Base-by-base conservation (phyloP, 2,113 vertebrate genomes). In the Elephas maximus region DNA sequence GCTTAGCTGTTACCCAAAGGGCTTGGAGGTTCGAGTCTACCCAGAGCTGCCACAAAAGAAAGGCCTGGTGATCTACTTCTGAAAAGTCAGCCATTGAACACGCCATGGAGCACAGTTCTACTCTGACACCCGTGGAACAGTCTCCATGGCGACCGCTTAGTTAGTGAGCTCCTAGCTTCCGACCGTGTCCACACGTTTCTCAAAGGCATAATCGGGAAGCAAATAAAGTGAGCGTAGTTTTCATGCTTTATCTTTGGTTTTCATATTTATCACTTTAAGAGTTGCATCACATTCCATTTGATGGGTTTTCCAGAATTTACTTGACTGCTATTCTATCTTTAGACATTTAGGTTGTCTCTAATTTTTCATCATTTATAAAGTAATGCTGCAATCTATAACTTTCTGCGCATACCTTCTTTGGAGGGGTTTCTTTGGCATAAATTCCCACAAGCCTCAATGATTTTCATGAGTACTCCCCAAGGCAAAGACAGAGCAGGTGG, bases 211-310 rank as follows among this genome's bases (percentile, higher is more conserved):
- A 14, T 5, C 3, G 15, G 60, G 23, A 44, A n/a, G 63, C 60
- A 23, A 44, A 51, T 5, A 10, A 5, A 41, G 5, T 8, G 6
- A 17, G 26, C 0, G 62, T 15, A 1, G 9, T 14, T 30, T 7
- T n/a, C 6, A 2, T 1, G 45, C 57, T 57, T 17, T 8, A 9
- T 8, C 28, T 2, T 17, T 4, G 28, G n/a, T 17, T 30, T 45
- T 0, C 20, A 5, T 5, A 14, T 15, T n/a, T 44, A 30, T 8
- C 33, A n/a, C 17, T 51, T 51, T 6, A 2, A 53, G 0, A 62
- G 67, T 2, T 0, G 1, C 30, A 2, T 0, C 17, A 44, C 8
- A 23, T 6, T 24, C 60, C 0, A 1, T 17, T 24, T 21, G 33
- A 30, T 3, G 60, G 45, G 28, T 69, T 62, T 62, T 23, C 80